phyloP scores from a whole-genome alignment of 2,888 invertebrate genomes.

The Taphrorychus bicolor region DNA sequence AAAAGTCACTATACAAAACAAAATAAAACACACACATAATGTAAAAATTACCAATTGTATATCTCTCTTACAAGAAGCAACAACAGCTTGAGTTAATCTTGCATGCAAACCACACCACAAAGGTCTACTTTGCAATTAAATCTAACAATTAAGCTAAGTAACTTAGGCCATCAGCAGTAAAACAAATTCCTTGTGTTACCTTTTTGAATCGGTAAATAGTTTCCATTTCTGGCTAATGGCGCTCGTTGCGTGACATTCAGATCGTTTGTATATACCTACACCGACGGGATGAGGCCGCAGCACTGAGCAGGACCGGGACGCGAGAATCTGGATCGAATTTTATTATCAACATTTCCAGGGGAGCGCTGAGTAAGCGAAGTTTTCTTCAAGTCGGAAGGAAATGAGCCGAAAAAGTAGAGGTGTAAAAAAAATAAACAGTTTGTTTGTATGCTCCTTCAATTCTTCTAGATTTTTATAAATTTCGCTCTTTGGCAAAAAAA shows the following conservation, averaged over 20 bases:
- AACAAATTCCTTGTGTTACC: conserved; percentile 49
- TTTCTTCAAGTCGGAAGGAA: no score
- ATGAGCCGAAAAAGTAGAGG: no score
- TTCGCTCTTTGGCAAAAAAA: no score
- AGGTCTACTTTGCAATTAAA: conserved; percentile 29
- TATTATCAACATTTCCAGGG: neutral
- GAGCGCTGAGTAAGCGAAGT: neutral
- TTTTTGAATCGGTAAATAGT: conserved; percentile 59
- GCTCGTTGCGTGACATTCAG: conserved; percentile 52
- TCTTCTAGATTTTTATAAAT: no score
- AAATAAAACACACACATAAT: neutral
- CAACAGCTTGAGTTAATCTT: neutral
- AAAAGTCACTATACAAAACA: no score
- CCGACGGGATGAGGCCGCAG: neutral
- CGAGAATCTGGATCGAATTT: neutral
- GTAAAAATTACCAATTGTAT: neutral
- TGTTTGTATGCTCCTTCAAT: no score
- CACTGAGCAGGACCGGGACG: conserved; percentile 4
- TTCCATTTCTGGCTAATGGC: conserved; percentile 58
- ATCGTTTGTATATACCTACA: neutral
- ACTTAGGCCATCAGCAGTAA: conserved; percentile 30
- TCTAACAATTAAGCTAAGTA: conserved; percentile 46
- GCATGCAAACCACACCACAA: conserved; percentile 12
- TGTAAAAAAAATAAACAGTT: no score
- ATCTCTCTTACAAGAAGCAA: neutral